Evolutionary conservation across 1,140 invertebrate genomes (phyloP), one percentile per base, ranked within the genome.

Genomic region (Orius insidiosus): DNA sequence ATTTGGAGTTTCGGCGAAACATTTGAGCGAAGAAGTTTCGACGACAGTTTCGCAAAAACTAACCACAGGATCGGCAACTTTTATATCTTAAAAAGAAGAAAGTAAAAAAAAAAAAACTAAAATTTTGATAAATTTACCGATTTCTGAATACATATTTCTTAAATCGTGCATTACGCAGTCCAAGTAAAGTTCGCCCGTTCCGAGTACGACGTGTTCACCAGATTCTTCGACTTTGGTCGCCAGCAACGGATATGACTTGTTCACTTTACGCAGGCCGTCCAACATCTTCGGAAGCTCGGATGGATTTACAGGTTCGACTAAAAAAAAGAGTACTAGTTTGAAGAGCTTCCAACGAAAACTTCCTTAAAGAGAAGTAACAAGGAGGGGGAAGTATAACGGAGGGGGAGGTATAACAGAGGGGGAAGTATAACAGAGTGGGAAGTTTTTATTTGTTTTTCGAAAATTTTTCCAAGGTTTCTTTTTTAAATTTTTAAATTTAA

Each of bases 81-180:
- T 82, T 40, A 84, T 80, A 59, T 80, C 76, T 75, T 55, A 39
- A 55, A 60, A 49, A 54, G 53, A 42, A 19, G 10, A 13, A 42
- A 49, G 43, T 41, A 41, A 34, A 45, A 31, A 8, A 38, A 45
- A 45, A 19, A 36, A 33, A 36, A 11, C 35, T 45, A 11, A 16
- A 39, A 62, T 66, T n/a, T n/a, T n/a, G n/a, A n/a, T n/a, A n/a
- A n/a, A n/a, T 54, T 67, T 69, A 69, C 77, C 78, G 50, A 86
- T 85, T 65, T 85, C 82, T 0, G 82, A 85, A 61, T 85, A 84
- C 87, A 98, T 94, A 60, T 94, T 93, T 44, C 96, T 65, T 34
- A 99, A 68, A 68, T 99, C 96, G 62, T 99, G 95, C 96, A 99
- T 98, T 0, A 97, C 95, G 65, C 94, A 99, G 65, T 99, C 96